Evolutionary conservation across 2,888 invertebrate genomes (phyloP), one percentile per base, ranked within the genome.

Genomic region (Eulithis prunata): DNA sequence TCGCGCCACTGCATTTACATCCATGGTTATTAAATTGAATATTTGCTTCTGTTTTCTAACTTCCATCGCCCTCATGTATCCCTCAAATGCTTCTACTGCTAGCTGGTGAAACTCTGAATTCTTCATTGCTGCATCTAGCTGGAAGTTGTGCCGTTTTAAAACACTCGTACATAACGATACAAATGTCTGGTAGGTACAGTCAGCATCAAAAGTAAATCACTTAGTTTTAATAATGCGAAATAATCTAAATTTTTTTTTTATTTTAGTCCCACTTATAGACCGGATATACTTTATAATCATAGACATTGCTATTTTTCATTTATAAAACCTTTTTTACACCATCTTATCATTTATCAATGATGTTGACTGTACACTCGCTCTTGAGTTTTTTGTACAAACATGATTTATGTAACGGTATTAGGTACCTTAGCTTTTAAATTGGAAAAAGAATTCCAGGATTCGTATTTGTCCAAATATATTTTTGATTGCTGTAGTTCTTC

Each of bases 11-110:
- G 96, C 95, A 54, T 95, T 94, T 76, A 99, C 93, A 86, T 99
- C 98, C 82, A 99, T 93, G 0, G 96, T 97, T 73, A 96, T 95
- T 53, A 99, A 94, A 91, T 99, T 96, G 87, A 98, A 99, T 72
- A 99, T 98, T 61, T 96, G 95, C 87, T 99, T 99, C 78, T 98
- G 94, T 85, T 97, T 97, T 89, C 99, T 98, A 0, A 99, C 98
- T 90, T 99, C 98, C 85, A 99, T 99, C 0, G 99, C 97, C 71
- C 99, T 94, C 43, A 99, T 96, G 84, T 98, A 99, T 0, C 97
- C 96, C 86, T 98, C 99, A 89, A 97, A 99, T 0, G 98, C 99
- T 85, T 99, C 98, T 82, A 97, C 96, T 0, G 98, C 99, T 55
- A 98, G 96, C 87, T 96, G 95, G 85, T 97, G 96, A 69, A 99